Conservation (phyloP, 1,140 invertebrate species). For the Neotoxoptera formosana region DNA sequence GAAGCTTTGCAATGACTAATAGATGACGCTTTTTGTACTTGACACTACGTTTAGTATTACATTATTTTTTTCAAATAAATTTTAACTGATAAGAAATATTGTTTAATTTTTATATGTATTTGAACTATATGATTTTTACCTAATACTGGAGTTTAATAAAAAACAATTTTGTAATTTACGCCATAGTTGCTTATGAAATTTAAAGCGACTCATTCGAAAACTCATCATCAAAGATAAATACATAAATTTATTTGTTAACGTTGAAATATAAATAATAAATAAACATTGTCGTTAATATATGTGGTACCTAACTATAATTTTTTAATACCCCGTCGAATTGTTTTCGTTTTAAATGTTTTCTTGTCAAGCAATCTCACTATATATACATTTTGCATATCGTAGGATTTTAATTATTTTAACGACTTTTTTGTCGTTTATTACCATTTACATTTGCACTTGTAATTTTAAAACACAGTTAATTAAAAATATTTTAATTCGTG, state of each 20-base stretch:
- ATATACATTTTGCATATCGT: background rate
- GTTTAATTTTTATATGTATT: background rate
- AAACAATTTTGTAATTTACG: background rate
- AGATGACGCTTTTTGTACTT: constrained; percentile 14
- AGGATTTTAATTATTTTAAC: background rate
- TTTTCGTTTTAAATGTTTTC: background rate
- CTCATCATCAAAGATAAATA: background rate
- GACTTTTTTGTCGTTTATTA: background rate
- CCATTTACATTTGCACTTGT: background rate
- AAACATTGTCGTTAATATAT: background rate
- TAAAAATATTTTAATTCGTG: constrained; percentile 11
- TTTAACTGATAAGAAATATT: background rate
- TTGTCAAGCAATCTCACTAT: background rate
- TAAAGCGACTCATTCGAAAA: background rate
- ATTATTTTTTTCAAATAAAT: background rate
- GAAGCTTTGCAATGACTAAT: constrained; percentile 29
- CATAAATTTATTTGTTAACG: background rate
- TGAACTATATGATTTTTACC: background rate
- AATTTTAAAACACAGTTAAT: background rate
- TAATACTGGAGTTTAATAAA: background rate
- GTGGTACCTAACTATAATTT: background rate
- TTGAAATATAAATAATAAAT: background rate
- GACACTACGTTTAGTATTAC: background rate
- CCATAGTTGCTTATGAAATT: background rate
- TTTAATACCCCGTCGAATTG: background rate